Conservation (phyloP, 1,140 invertebrate species). For the Brachystomella parvula region DNA sequence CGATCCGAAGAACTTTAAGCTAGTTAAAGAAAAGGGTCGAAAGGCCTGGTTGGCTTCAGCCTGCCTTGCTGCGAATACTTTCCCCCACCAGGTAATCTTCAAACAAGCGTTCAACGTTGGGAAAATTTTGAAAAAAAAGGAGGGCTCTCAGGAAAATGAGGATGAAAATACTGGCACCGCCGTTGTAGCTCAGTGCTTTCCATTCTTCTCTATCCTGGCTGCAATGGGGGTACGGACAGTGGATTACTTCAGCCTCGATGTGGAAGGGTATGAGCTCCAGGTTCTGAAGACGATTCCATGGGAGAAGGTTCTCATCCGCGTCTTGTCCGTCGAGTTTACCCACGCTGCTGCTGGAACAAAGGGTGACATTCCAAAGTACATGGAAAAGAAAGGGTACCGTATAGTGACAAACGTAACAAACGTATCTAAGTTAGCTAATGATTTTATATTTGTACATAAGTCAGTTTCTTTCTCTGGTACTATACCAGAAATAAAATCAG, state of each 20-base stretch:
- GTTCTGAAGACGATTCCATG: conserved; percentile 50
- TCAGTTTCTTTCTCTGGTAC: not conserved
- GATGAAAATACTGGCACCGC: not conserved
- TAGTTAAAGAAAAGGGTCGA: conserved; percentile 38
- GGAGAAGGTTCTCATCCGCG: conserved; percentile 39
- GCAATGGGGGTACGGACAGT: conserved; percentile 56
- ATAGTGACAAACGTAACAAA: not conserved
- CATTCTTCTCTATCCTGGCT: conserved; percentile 67
- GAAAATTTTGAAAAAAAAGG: not conserved
- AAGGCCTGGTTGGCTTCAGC: conserved; percentile 36
- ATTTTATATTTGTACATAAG: not conserved
- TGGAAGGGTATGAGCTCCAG: conserved; percentile 50
- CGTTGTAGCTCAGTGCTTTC: conserved; percentile 63
- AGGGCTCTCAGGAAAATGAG: not conserved
- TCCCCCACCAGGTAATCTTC: conserved; percentile 20
- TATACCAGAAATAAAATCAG: not conserved
- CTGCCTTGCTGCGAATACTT: conserved; percentile 36
- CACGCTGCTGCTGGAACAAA: not conserved
- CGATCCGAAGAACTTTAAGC: conserved; percentile 37
- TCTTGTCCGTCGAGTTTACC: not conserved
- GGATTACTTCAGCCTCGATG: conserved; percentile 48
- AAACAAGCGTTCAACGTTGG: not conserved
- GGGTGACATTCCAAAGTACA: conserved; percentile 6
- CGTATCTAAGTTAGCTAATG: not conserved
- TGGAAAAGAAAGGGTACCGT: not conserved